Evolutionary conservation across 1,140 invertebrate genomes (phyloP), one percentile per base, ranked within the genome.

Genomic region (Brachionus angularis): DNA sequence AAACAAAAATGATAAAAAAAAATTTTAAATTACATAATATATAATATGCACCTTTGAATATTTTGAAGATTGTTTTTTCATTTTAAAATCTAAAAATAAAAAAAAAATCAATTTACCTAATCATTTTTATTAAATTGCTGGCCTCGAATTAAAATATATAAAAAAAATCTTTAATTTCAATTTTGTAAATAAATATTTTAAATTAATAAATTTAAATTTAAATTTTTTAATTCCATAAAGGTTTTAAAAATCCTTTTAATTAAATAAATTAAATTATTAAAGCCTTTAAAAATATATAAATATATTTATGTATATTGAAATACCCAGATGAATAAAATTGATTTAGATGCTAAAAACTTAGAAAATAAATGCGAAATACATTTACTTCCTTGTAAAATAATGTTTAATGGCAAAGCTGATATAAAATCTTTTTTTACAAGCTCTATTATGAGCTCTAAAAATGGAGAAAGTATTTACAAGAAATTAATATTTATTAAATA

Each of bases 381-480:
- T 23, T 50, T 67, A 25, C 42, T 67, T 0, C 62, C 62, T 5
- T 67, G 33, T 47, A 67, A 67, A 67, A 33, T 67, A n/a, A 27
- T 47, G 23, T 67, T 34, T 36, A 67, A 27, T 4, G 62, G 62
- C 8, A 42, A 67, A 23, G 42, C 62, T n/a, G 16, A 67, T 33
- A 42, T 67, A 10, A 67, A 67, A 25, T 67, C 62, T 14, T 67
- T 21, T 50, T 67, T 67, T 23, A 49, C 16, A 23, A 47, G 18
- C 5, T 47, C 62, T 14, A 67, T 29, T 5, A 47, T 27, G 8
- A 16, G 39, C 16, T n/a, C 10, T 5, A 67, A 47, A 25, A 50
- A 31, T 47, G 14, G 3, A 27, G 14, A 52, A 31, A 31, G 8
- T 23, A 14, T 34, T 34, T 12, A 47, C 7, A 25, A 50, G 10